Base-by-base conservation (phyloP, 2,113 vertebrate species). In the Dipodomys stephensi region DNA sequence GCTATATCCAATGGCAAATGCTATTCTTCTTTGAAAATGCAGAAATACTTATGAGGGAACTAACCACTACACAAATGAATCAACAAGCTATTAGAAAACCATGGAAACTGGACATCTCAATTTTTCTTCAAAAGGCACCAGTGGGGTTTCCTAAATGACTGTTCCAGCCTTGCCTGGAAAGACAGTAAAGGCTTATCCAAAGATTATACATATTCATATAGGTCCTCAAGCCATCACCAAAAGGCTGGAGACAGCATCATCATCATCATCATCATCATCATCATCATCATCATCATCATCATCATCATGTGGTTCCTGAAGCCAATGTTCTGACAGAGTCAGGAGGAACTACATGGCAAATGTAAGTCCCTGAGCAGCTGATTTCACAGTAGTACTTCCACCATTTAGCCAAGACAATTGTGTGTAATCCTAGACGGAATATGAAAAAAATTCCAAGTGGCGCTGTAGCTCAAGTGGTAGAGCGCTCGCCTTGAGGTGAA, bases 21-120 rank as follows among this genome's bases (percentile, higher is more conserved):
- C 7, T 72, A 57, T 69, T 85, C 64, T 64, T 64, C 72, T 85
- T 87, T 67, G 23, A 94, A 94, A 93, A 81, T 80, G 81, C 74
- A 35, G 35, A 87, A 23, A 6, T 32, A 78, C n/a, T 82, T 44
- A 16, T 86, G 27, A 53, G 60, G n/a, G 81, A 88, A 83, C n/a
- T 64, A 93, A 86, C 44, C 22, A 32, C 71, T 71, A 30, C 22
- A 81, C 28, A 30, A 49, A 68, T 30, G 68, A 77, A 44, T n/a
- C 25, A 74, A 44, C 30, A 46, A 39, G 16, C 67, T 86, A 5
- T 19, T 39, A 22, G 49, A 67, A 88, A 30, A 64, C 13, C 71
- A 71, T 64, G 53, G 19, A 78, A 92, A 90, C 39, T 39, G 85
- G 87, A n/a, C 18, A 46, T 49, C 27, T 49, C 35, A 80, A 86